Conservation (phyloP, 1,140 invertebrate species). For the Drosophila insularis region DNA sequence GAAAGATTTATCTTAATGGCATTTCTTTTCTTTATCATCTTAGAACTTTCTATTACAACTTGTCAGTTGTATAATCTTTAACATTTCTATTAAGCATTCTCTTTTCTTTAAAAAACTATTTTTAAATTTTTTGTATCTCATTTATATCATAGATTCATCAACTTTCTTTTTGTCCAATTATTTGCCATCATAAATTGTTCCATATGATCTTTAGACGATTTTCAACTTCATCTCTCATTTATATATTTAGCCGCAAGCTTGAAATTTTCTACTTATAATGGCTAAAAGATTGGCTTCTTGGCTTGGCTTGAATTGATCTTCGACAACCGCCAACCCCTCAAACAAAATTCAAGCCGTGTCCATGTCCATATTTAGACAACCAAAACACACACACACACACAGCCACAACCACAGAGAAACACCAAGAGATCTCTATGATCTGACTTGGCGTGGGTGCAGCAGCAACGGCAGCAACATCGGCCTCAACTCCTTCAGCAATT, state of each 20-base stretch:
- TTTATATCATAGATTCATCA: not conserved
- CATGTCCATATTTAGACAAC: slow-evolving; percentile 67
- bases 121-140: not conserved
- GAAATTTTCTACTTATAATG: slow-evolving; percentile 2
- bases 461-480: not conserved
- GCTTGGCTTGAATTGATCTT: slow-evolving; percentile 2
- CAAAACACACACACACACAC: not conserved
- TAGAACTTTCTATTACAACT: too few species aligned
- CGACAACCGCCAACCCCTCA: slow-evolving; percentile 26
- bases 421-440: slow-evolving; percentile 12
- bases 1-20: not conserved
- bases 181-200: slow-evolving; percentile 5
- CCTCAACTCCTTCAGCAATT: slow-evolving; percentile 42
- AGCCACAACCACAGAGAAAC: slow-evolving; percentile 4
- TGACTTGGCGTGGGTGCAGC: slow-evolving; percentile 68
- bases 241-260: not conserved
- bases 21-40: not conserved
- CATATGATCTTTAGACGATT: slow-evolving; percentile 9
- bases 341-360: slow-evolving; percentile 39
- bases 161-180: not conserved
- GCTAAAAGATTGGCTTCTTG: slow-evolving; percentile 13
- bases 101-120: too few species aligned
- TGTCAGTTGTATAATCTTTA: too few species aligned
- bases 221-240: not conserved
- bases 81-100: too few species aligned